Base-by-base conservation (phyloP, 2,113 vertebrate genomes). In the Notothenia coriiceps region DNA sequence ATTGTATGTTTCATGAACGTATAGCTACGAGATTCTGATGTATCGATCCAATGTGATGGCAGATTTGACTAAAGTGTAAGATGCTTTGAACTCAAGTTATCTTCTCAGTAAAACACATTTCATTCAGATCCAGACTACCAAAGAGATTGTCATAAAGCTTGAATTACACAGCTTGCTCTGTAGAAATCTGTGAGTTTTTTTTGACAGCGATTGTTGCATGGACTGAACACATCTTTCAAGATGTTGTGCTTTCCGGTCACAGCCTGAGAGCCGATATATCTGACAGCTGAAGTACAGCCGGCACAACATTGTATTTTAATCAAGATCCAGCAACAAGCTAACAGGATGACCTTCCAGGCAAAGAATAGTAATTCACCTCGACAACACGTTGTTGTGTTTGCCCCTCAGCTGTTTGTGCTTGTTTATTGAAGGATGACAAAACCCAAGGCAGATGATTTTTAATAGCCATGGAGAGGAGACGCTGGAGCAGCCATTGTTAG, bases 371-470 rank as follows among this genome's bases (percentile, higher is more conserved):
- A 77, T 82, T 78, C 84, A 82, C 76, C 66, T 78, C 64, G 11
- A 50, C 50, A 47, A 50, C 46, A 50, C 9, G 9, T 66, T 18
- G 63, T 25, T 64, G 62, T 47, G n/a, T 64, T 25, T 74, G 74
- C 71, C 68, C 65, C 47, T 61, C 40, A 51, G 67, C 43, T 75
- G 52, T 76, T 80, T 71, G 73, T 18, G 59, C 54, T 86, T 79
- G 60, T 89, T 86, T 86, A 84, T 67, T 65, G 76, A 82, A 61
- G 47, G 66, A 62, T 86, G 67, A 86, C 78, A 91, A 82, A 65
- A 69, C 57, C 82, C 76, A 50, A 17, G 54, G 77, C 70, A 64
- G 61, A 52, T 74, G 49, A 80, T 70, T 85, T 83, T 81, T 80
- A 88, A 89, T 80, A 70, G 59, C 80, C 62, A 18, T 46, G 59